Evolutionary conservation across 2,888 invertebrate genomes (phyloP), one percentile per base, ranked within the genome.

Genomic region (Aphidoletes aphidimyza): DNA sequence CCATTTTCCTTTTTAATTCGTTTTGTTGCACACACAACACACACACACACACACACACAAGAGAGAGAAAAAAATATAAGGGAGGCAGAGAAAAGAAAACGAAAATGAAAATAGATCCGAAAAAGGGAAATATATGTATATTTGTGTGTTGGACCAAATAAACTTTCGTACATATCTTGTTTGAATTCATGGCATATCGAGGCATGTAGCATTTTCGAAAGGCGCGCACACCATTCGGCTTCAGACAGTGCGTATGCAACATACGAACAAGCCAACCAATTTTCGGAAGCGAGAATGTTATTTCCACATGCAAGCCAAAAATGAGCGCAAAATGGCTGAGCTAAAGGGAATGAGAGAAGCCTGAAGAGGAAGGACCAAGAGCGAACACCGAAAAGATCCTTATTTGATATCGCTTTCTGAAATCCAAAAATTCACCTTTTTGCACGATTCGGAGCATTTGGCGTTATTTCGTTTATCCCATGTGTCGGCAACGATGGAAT

Each of bases 401-500:
- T 37, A 81, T 81, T 81, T 37, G 81, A 81, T 81, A 81, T 81
- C 81, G 37, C 37, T 81, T 81, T 81, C 81, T 81, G 36, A 36
- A 81, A 81, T 37, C 37, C 37, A 36, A 36, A 37, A 81, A 81
- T 81, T 81, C 39, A 81, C 81, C 81, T 81, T 81, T 81, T 81
- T 81, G 36, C 81, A 36, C 37, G 37, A 37, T 81, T 81, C 37
- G 81, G 37, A 81, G 36, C 36, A 37, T 81, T 81, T 37, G 36
- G 81, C 34, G 69, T 69, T 81, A 81, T 81, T 81, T 17, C 81
- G 81, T 81, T 81, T 81, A 81, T 81, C 81, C 81, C 37, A 81
- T 81, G 81, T 81, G 81, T 81, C 81, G 81, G 81, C 37, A 81
- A 37, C 81, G 81, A 81, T 81, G 81, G 81, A 81, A 81, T 81